A percentile compares a stretch with the other conserved stretches of the same genome.
These are phyloP conservation scores for Siniperca obscura DNA, from an alignment of 2,797 vertebrate species.

Conservation along the genomic window DNA sequence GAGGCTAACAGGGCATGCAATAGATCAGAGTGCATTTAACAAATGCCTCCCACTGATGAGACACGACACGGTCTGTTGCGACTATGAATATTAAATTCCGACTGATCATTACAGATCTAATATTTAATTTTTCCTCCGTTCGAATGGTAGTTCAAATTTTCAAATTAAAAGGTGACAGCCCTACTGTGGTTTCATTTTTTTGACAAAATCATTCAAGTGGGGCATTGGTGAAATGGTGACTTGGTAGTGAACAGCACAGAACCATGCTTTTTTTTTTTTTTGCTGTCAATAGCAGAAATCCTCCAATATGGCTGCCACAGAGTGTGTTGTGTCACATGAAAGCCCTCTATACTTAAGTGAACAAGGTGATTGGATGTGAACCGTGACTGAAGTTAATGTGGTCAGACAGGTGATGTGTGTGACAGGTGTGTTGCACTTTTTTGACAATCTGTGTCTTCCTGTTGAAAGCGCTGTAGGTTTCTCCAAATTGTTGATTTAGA, in stretches of 20 bases:
- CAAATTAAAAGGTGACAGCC: neutral
- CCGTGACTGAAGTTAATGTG: slow-evolving; percentile 14
- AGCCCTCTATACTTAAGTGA: slow-evolving; percentile 10
- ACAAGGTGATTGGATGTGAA: slow-evolving; percentile 12
- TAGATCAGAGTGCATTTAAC: neutral
- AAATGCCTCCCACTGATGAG: no score
- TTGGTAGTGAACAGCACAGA: neutral
- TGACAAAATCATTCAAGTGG: neutral
- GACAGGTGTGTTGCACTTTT: slow-evolving; percentile 70
- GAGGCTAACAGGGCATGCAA: neutral
- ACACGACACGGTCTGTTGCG: neutral
- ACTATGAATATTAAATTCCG: neutral
- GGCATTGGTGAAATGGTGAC: neutral
- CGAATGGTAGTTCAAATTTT: neutral
- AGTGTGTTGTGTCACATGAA: slow-evolving; percentile 29
- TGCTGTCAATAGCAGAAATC: neutral
- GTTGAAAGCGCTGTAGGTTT: slow-evolving; percentile 50
- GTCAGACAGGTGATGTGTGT: slow-evolving; percentile 27
- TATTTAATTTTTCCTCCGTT: neutral
- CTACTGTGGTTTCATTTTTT: neutral
- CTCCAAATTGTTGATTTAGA: slow-evolving; percentile 12
- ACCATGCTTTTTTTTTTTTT: neutral
- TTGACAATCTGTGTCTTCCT: slow-evolving; percentile 82
- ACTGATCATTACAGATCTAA: neutral
- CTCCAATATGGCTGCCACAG: neutral